Evolutionary conservation across 2,797 vertebrate species (phyloP), one percentile per base, ranked within the genome.

Genomic region (Astyanax mexicanus): DNA sequence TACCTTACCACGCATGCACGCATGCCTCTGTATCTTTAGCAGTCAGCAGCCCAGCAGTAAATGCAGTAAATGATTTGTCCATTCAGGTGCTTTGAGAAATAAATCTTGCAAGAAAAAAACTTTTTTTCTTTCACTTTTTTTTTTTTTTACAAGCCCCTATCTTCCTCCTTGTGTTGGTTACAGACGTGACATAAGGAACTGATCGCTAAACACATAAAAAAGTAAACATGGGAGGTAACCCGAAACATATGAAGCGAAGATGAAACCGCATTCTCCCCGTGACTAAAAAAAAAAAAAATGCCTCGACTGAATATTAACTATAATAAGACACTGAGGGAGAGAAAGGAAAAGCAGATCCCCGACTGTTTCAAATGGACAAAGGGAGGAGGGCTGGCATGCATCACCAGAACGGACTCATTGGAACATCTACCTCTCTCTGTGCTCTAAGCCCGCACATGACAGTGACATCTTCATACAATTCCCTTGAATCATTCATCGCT

Each of bases 401-500:
- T 87, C 89, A 88, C 88, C 90, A 91, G 91, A 89, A 89, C 82
- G 89, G 88, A 80, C 86, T 82, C 84, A 88, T 84, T 88, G 81
- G 78, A 87, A 86, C 76, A 89, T 72, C 69, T 55, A 47, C 64
- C 75, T 71, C 61, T 89, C 88, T 87, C 88, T 84, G 88, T 54
- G 83, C 85, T 52, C 44, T n/a, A 88, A 85, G 84, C 88, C 83
- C 79, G 85, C 75, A 81, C 89, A 88, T 90, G 91, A 92, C 92
- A 93, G 90, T 93, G 91, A 93, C 92, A 92, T 92, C 92, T 93
- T 91, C 89, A 92, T 93, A 90, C 23, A 21, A 11, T 38, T 38
- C 19, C 1, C 44, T 32, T 55, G 19, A 54, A 54, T 55, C 67
- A 37, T 54, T 23, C 67, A 69, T 21, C 11, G 23, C 37, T 40